phyloP scores from a whole-genome alignment of 2,797 vertebrate species.

The Remorina albescens region DNA sequence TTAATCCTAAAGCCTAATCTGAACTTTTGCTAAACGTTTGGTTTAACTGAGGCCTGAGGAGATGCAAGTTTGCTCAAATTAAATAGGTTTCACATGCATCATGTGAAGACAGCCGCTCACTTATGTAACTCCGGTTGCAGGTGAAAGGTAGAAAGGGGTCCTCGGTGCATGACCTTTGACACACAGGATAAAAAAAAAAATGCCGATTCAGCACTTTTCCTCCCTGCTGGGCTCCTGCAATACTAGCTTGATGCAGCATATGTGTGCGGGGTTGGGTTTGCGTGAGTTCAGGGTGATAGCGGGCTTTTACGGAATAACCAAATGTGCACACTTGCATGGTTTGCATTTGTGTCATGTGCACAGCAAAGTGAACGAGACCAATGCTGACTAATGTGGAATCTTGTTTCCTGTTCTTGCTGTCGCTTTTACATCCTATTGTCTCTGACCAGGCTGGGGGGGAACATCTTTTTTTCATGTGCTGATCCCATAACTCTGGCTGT shows the following conservation, averaged over 20 bases:
- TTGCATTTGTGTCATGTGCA: slow-evolving; percentile 19
- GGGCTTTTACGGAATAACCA: not conserved
- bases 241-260: too few species aligned
- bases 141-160: slow-evolving; percentile 54
- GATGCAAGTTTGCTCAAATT: slow-evolving; percentile 1
- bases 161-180: slow-evolving; percentile 45
- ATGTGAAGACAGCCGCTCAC: not conserved
- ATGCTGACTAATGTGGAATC: slow-evolving; percentile 81
- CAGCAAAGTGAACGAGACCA: slow-evolving; percentile 1
- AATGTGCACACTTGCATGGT: slow-evolving; percentile 35
- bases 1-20: not conserved
- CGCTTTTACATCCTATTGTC: slow-evolving; percentile 55
- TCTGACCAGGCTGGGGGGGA: slow-evolving; percentile 10
- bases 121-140: slow-evolving; percentile 49
- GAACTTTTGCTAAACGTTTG: not conserved
- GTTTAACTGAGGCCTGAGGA: not conserved
- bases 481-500: not conserved
- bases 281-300: not conserved
- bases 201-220: slow-evolving; percentile 31
- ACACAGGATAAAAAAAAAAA: not conserved
- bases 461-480: not conserved
- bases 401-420: slow-evolving; percentile 74
- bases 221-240: not conserved
- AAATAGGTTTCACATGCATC: slow-evolving; percentile 21
- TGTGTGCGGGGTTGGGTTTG: slow-evolving; percentile 23